Evolutionary conservation across 2,888 invertebrate genomes (phyloP), one percentile per base, ranked within the genome.

Genomic region (Stegophylla sp.): DNA sequence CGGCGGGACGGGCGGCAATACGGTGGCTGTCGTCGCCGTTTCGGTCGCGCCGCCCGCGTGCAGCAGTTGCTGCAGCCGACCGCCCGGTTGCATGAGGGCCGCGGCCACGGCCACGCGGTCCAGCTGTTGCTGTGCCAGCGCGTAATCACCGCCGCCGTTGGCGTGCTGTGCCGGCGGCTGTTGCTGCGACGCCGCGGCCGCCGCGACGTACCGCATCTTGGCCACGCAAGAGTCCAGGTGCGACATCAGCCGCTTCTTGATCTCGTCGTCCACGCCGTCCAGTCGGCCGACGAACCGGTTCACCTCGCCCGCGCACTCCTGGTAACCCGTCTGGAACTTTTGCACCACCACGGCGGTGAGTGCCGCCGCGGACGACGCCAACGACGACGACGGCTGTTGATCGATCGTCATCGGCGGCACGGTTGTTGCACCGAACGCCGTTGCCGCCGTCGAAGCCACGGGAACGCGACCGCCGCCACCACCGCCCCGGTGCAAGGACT

Each of bases 261-360:
- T 85, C 85, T 83, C 84, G 84, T 89, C 86, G 59, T 90, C 90
- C 12, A 92, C 90, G 84, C 90, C 91, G 83, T 92, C 92, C 56
- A 92, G 86, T 83, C 91, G 88, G 43, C 89, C 89, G 66, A 93
- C 90, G 87, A 92, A 93, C 84, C 91, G 87, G 43, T 83, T 83
- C 26, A 84, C 84, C 88, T 96, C 95, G 23, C 91, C 91, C 26
- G 94, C 94, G 86, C 96, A 96, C 86, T 96, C 96, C 77, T 92
- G 92, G 88, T 94, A 96, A 83, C 96, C 96, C 34, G 94, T 90
- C 83, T 93, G 92, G 88, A 95, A 96, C 85, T 94, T 92, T 85
- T 92, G 93, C 66, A 95, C 88, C 1, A 95, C 92, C 20, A 92
- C 91, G 0, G 96, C 94, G 86, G 96, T 95, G 13, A 93, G 91